Base-by-base conservation (phyloP, 2,888 invertebrate species). In the Leptothorax acervorum region DNA sequence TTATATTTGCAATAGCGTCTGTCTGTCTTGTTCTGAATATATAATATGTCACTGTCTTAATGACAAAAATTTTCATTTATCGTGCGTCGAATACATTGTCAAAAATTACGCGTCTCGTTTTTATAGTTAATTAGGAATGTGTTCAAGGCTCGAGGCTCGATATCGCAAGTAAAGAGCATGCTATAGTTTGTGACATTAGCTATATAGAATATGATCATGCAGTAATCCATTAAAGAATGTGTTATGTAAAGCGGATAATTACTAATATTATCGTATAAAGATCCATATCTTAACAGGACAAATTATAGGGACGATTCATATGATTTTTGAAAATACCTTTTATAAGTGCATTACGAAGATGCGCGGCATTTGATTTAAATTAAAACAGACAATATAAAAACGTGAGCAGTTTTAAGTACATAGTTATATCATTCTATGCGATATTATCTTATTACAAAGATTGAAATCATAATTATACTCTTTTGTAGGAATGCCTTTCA, bases 21-120 rank as follows among this genome's bases (percentile, higher is more conserved):
- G 45, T 71, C 23, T 45, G 28, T 28, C 55, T 79, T 35, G 23
- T 48, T 11, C 12, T 4, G 35, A 35, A 62, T 39, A 39, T 3
- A 68, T 23, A 48, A 71, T 48, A 39, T 11, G 23, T 11, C 76
- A 42, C 5, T 39, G 12, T 60, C 23, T 70, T 79, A 60, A 51
- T 53, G 66, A 5, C 55, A 42, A 11, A 60, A 12, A 71, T 81
- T 62, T 71, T 18, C 71, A 71, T 79, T 70, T 79, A 31, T 3
- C 39, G 35, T 35, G 31, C 23, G 39, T 71, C n/a, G 60, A 23
- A 48, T 35, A 35, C 18, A 12, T 68, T 8, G 12, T 60, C 35
- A 71, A 35, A 35, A 23, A 42, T 71, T 70, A 8, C 60, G 42
- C 35, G 31, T 31, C 42, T 45, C 23, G 57, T 23, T 70, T 70